Evolutionary conservation across 1,140 invertebrate genomes (phyloP), one percentile per base, ranked within the genome.

Genomic region (Dolichoris vasculosae): DNA sequence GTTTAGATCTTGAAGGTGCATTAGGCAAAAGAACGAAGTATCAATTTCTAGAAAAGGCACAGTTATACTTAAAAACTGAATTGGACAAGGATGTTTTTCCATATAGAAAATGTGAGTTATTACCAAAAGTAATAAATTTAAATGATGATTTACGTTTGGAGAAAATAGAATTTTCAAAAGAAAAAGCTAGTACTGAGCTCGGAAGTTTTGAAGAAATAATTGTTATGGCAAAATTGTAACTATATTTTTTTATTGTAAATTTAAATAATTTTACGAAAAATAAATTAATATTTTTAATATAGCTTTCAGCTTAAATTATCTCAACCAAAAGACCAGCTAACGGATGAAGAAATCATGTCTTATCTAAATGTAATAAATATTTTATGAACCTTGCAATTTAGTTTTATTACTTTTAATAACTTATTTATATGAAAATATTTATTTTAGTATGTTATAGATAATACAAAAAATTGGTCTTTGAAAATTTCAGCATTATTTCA

Each of bases 11-110:
- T 20, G 94, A 94, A 91, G 96, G 95, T 94, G 90, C 89, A 71
- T 88, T 99, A 75, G 98, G 98, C 15, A 98, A 97, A 92, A 94
- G 98, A 85, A 99, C 98, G 30, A 96, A 96, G 90, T 98, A 95
- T 92, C 98, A 99, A 92, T 93, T 96, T 88, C 95, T 96, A 79
- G 94, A 96, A 64, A 92, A 97, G 38, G 95, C 98, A 0, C 98
- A 99, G 90, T 92, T 99, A 55, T 95, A 96, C 32, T 90, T 99
- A 0, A 94, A 95, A 85, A 93, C 97, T 84, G 92, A 93, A 76
- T 73, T 94, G 17, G 92, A 93, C 32, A 93, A 94, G 89, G 88
- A 93, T 83, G 69, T 89, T 75, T 89, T 91, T 88, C 86, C 88
- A 86, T 84, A 86, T 43, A 46, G 89, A 84, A n/a, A 82, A 92